A percentile compares a stretch with the other conserved stretches of the same genome.
Evolutionary conservation across 2,797 vertebrate species (phyloP).

Genomic region (Sardinella longiceps): DNA sequence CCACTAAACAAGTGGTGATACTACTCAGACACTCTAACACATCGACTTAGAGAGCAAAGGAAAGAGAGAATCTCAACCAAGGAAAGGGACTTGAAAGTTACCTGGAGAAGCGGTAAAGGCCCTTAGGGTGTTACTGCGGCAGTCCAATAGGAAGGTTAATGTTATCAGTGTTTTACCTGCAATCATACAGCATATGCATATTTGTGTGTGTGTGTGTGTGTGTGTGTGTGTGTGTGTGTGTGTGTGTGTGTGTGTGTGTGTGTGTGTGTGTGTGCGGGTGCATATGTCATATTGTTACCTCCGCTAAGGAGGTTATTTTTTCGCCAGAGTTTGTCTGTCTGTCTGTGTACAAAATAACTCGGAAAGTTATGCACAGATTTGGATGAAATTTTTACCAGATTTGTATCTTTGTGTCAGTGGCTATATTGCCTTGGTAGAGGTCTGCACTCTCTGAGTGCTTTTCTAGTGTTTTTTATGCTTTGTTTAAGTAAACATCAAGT

Average conservation of each 20-base stretch:
- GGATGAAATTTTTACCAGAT: too few species aligned
- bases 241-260: neutral
- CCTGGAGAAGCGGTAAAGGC: neutral
- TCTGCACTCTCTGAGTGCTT: too few species aligned
- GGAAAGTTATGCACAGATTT: too few species aligned
- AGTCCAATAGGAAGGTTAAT: neutral
- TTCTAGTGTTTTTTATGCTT: neutral
- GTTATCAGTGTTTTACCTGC: too few species aligned
- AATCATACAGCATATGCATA: neutral
- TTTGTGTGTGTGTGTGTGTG: too few species aligned
- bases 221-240: neutral
- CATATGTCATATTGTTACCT: too few species aligned
- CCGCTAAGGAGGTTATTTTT: too few species aligned
- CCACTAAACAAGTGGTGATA: constrained; percentile 17
- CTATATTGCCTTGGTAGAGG: too few species aligned
- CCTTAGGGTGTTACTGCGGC: neutral
- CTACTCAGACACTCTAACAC: neutral
- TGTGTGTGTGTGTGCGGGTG: too few species aligned
- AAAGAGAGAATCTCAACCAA: neutral
- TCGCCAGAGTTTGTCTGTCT: too few species aligned
- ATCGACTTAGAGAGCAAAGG: neutral
- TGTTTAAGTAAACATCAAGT: neutral
- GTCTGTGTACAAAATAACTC: too few species aligned
- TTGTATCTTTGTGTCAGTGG: too few species aligned
- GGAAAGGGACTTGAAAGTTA: neutral